These are phyloP conservation scores for Sitta carolinensis DNA, from an alignment of 2,797 vertebrate species.

Conservation along the genomic window DNA sequence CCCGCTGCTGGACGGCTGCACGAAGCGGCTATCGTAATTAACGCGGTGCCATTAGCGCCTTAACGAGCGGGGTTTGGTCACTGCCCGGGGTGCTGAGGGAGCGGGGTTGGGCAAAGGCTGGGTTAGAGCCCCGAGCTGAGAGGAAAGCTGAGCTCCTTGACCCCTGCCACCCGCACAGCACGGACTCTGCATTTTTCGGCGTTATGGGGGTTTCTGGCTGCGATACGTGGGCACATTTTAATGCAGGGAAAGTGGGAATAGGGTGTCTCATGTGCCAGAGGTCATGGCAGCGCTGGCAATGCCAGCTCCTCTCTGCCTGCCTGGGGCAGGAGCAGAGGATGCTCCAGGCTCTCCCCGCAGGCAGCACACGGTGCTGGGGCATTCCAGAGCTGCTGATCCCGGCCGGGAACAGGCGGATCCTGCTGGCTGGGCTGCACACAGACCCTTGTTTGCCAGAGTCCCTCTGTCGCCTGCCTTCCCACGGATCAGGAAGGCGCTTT, in stretches of 20 bases:
- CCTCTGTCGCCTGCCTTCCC: not conserved
- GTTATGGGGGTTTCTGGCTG: not conserved
- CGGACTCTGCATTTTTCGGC: fast-evolving
- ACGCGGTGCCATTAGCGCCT: not conserved
- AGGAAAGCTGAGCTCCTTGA: not conserved
- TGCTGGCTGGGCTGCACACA: not conserved
- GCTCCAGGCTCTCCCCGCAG: not conserved
- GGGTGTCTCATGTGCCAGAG: not conserved
- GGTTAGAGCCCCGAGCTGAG: not conserved
- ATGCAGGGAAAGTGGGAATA: not conserved
- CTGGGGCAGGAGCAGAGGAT: not conserved
- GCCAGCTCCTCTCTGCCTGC: not conserved
- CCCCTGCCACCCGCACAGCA: not conserved
- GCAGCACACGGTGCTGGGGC: not conserved
- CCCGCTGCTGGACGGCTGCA: not conserved
- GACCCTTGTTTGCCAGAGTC: not conserved
- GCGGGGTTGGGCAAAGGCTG: not conserved
- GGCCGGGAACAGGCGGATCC: not conserved
- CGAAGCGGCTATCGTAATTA: not conserved
- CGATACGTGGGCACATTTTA: fast-evolving
- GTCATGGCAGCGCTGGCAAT: not conserved
- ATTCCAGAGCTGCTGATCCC: not conserved
- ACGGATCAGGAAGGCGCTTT: not conserved
- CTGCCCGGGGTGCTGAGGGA: not conserved
- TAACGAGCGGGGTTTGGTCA: not conserved